Evolutionary conservation across 2,888 invertebrate genomes (phyloP).

Genomic region (Dryobota labecula): DNA sequence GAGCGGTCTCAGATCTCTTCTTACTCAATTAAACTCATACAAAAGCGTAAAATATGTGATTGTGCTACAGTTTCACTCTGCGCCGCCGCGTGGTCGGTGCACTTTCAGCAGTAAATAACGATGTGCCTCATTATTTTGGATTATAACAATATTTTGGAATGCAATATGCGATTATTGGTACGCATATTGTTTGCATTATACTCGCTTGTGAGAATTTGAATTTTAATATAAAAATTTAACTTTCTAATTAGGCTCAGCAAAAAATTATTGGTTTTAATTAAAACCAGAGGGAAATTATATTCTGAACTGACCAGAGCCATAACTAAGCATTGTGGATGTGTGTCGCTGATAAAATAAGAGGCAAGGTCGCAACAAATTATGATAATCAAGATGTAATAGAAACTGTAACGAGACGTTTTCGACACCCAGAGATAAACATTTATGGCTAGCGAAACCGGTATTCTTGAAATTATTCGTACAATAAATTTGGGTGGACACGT

Average conservation of each 20-base stretch:
- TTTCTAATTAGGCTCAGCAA: conserved; percentile 62
- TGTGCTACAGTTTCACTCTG: conserved; percentile 85
- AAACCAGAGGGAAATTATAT: conserved; percentile 35
- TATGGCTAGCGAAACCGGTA: conserved; percentile 68
- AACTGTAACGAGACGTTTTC: conserved; percentile 70
- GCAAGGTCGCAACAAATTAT: conserved; percentile 63
- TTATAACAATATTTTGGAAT: conserved; percentile 86
- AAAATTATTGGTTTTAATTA: conserved; percentile 62
- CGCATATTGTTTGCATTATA: conserved; percentile 62
- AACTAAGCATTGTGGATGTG: conserved; percentile 24
- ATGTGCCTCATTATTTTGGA: conserved; percentile 86
- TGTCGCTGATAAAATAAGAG: conserved; percentile 28
- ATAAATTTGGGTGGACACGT: conserved; percentile 50
- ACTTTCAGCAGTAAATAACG: conserved; percentile 84
- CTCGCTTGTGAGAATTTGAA: conserved; percentile 64
- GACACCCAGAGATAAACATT: conserved; percentile 74
- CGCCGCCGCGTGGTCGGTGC: conserved; percentile 73
- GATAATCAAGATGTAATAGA: conserved; percentile 72
- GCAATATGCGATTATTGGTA: conserved; percentile 75
- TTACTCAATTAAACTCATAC: conserved; percentile 89
- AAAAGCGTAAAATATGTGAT: conserved; percentile 89
- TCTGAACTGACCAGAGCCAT: conserved; percentile 8
- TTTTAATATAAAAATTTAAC: conserved; percentile 63
- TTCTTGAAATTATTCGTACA: conserved; percentile 46
- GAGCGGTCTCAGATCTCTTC: conserved; percentile 82